phyloP scores from a whole-genome alignment of 2,888 invertebrate species.

The Chrysolina oricalcia region DNA sequence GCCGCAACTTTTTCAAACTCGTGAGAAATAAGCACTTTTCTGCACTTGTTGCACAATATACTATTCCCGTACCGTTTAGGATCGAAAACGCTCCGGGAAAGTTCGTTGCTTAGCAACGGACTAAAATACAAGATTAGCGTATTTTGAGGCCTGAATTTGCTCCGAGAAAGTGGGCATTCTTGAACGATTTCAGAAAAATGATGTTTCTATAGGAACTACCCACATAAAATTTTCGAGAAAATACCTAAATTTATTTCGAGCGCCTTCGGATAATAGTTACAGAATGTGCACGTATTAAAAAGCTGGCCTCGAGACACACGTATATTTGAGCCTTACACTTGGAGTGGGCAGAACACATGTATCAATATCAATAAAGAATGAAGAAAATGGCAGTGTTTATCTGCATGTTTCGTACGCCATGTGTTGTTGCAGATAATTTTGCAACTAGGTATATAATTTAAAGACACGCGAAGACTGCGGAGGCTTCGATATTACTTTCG shows the following conservation, averaged over 20 bases:
- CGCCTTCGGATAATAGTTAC: slow-evolving; percentile 8
- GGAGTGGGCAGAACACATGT: slow-evolving; percentile 13
- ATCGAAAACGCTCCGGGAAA: too few species aligned
- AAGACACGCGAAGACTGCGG: background rate
- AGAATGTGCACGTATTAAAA: slow-evolving; percentile 6
- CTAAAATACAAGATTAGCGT: too few species aligned
- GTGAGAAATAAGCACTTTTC: too few species aligned
- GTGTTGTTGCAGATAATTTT: background rate
- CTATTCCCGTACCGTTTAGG: too few species aligned
- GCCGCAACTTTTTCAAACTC: too few species aligned
- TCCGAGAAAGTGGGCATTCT: too few species aligned
- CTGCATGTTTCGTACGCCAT: background rate
- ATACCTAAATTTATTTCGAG: background rate
- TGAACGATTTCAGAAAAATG: too few species aligned
- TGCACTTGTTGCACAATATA: too few species aligned
- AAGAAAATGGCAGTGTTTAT: slow-evolving; percentile 3
- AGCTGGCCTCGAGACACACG: slow-evolving; percentile 10
- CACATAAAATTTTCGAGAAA: background rate
- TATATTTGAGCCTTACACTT: slow-evolving; percentile 4
- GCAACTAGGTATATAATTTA: background rate
- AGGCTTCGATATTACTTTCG: background rate
- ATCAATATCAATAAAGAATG: slow-evolving; percentile 18
- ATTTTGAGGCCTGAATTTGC: too few species aligned
- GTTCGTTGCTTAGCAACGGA: too few species aligned
- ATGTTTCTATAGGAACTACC: too few species aligned